A percentile compares a stretch with the other conserved stretches of the same genome.
phyloP scores from a whole-genome alignment of 2,113 vertebrate species.

The Hippocampus mohnikei region DNA sequence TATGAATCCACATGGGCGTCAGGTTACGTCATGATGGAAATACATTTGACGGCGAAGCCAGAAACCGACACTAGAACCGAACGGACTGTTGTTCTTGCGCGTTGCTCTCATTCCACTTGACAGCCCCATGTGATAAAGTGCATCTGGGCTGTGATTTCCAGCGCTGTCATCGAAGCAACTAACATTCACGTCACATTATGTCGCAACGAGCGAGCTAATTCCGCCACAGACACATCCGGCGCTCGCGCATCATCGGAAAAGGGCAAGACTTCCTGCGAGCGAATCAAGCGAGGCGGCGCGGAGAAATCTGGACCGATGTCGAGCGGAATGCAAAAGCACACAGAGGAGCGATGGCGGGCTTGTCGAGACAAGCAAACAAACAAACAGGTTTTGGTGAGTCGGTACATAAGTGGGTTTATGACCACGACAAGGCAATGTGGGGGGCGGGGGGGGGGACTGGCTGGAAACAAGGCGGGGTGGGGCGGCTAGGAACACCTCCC shows the following conservation, averaged over 20 bases:
- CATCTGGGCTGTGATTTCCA: neutral
- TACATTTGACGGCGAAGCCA: neutral
- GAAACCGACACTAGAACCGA: neutral
- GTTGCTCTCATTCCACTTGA: constrained; percentile 1
- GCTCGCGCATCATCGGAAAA: constrained; percentile 12
- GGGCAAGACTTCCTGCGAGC: constrained; percentile 19
- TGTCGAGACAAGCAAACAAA: constrained; percentile 58
- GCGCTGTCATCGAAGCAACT: constrained; percentile 5
- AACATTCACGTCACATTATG: neutral
- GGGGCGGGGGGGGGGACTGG: constrained; percentile 60
- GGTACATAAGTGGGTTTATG: constrained; percentile 67
- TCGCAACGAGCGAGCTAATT: constrained; percentile 8
- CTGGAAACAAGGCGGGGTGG: constrained; percentile 25
- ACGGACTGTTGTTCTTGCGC: neutral
- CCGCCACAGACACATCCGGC: neutral
- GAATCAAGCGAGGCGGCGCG: constrained; percentile 33
- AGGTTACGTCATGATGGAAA: neutral
- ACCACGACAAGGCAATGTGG: constrained; percentile 66
- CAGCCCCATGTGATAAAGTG: constrained; percentile 1
- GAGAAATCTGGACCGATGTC: constrained; percentile 57
- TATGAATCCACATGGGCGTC: neutral
- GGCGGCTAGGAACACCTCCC: constrained; percentile 71
- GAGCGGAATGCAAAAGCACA: constrained; percentile 50
- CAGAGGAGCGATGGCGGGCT: constrained; percentile 40
- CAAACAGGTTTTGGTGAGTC: constrained; percentile 49